These are phyloP conservation scores for Diplodus puntazzo DNA, from an alignment of 2,797 vertebrate genomes.

Conservation along the genomic window DNA sequence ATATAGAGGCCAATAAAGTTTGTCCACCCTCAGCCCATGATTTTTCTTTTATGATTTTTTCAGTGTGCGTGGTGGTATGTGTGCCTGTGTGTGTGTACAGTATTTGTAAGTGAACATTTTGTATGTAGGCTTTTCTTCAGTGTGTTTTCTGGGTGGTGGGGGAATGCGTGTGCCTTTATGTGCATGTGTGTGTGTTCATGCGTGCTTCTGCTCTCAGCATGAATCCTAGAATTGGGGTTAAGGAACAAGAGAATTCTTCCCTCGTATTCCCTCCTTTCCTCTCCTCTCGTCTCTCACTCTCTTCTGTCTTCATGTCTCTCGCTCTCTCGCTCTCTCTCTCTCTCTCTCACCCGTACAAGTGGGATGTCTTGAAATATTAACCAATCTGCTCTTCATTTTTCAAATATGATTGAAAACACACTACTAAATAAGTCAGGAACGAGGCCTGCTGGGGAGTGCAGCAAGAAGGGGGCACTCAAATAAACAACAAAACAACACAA, in stretches of 20 bases:
- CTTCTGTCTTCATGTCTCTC: conserved; percentile 43
- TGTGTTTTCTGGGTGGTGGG: conserved; percentile 27
- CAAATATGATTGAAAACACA: conserved; percentile 84
- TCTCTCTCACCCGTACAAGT: conserved; percentile 56
- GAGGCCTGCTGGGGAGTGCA: conserved; percentile 79
- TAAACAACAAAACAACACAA: conserved; percentile 76
- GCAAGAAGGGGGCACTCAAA: conserved; percentile 61
- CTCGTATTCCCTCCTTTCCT: conserved; percentile 72
- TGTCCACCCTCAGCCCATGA: background rate
- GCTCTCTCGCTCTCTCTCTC: conserved; percentile 9
- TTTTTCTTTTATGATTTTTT: background rate
- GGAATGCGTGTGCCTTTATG: conserved; percentile 17
- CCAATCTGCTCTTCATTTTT: conserved; percentile 83
- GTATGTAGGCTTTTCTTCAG: conserved; percentile 30
- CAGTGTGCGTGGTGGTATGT: background rate
- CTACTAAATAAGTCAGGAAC: conserved; percentile 87
- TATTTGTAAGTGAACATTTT: conserved; percentile 37
- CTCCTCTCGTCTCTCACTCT: conserved; percentile 37
- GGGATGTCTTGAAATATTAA: conserved; percentile 85
- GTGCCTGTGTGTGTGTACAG: conserved; percentile 15
- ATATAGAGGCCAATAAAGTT: background rate
- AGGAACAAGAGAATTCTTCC: conserved; percentile 83
- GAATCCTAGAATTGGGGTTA: conserved; percentile 81
- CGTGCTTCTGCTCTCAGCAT: conserved; percentile 72
- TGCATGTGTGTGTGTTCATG: conserved; percentile 58